These are phyloP conservation scores for Acinonyx jubatus DNA, from an alignment of 2,113 vertebrate genomes.

Conservation along the genomic window DNA sequence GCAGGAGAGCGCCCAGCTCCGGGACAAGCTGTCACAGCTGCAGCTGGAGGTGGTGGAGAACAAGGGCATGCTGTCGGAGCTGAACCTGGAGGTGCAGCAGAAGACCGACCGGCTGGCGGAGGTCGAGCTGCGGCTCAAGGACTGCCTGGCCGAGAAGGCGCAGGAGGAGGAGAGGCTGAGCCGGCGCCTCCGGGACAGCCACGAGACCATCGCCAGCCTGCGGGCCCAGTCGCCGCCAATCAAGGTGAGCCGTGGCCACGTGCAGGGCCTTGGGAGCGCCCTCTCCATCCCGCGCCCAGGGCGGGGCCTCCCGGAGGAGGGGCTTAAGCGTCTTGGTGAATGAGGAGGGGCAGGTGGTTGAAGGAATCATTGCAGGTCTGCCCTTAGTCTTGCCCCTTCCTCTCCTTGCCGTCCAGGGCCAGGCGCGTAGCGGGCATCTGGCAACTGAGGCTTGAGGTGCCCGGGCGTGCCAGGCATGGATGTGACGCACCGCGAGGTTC, in stretches of 20 bases:
- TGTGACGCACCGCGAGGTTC: not conserved
- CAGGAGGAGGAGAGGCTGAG: slow-evolving; percentile 89
- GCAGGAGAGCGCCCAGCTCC: slow-evolving; percentile 87
- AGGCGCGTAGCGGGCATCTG: not conserved
- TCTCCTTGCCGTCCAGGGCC: not conserved
- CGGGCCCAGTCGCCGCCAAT: slow-evolving; percentile 86
- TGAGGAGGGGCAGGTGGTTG: rapidly evolving
- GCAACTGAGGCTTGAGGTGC: rapidly evolving
- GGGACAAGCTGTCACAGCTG: slow-evolving; percentile 87
- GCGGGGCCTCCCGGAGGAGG: rapidly evolving
- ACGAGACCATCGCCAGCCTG: slow-evolving; percentile 89
- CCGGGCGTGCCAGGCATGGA: rapidly evolving
- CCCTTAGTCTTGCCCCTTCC: not conserved
- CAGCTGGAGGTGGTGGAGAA: slow-evolving; percentile 88
- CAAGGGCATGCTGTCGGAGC: slow-evolving; percentile 80
- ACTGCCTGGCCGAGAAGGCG: slow-evolving; percentile 85
- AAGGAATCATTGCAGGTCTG: not conserved
- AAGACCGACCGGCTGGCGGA: slow-evolving; percentile 85
- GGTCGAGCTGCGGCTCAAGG: slow-evolving; percentile 89
- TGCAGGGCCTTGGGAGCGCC: rapidly evolving
- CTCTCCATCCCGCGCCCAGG: not conserved
- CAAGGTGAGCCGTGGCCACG: slow-evolving; percentile 85
- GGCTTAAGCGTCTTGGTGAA: not conserved
- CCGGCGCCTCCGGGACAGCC: slow-evolving; percentile 88
- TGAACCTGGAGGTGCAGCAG: slow-evolving; percentile 91